Evolutionary conservation across 2,888 invertebrate genomes (phyloP).

Genomic region (Noctua pronuba): DNA sequence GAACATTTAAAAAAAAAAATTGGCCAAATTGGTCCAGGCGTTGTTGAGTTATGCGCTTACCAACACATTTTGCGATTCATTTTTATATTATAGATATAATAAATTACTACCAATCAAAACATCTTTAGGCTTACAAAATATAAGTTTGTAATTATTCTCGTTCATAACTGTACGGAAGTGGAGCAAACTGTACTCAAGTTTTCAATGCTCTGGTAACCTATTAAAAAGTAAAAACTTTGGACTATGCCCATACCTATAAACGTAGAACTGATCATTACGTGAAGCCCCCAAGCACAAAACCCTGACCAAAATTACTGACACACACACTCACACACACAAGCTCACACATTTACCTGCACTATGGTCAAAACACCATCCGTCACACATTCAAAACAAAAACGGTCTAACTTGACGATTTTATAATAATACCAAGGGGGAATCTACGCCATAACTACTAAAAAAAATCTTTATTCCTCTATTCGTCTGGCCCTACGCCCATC

Average conservation of each 20-base stretch:
- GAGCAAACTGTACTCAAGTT: constrained; percentile 7
- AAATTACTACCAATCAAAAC: constrained; percentile 43
- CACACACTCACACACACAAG: constrained; percentile 55
- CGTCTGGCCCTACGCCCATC: constrained; percentile 84
- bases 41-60: no score
- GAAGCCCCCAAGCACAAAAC: constrained; percentile 69
- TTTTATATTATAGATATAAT: no score
- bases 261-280: constrained; percentile 64
- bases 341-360: constrained; percentile 58
- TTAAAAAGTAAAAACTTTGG: constrained; percentile 40
- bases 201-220: constrained; percentile 47
- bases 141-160: constrained; percentile 25
- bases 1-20: no score
- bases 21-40: no score
- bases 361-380: constrained; percentile 84
- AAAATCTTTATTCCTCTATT: constrained; percentile 82
- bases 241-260: constrained; percentile 25
- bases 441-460: constrained; percentile 76
- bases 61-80: no score
- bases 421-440: constrained; percentile 86
- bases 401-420: constrained; percentile 87
- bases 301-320: constrained; percentile 68
- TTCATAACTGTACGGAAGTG: constrained; percentile 12
- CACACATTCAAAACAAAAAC: constrained; percentile 83
- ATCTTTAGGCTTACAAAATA: constrained; percentile 36